Evolutionary conservation across 2,113 vertebrate genomes (phyloP), one percentile per base, ranked within the genome.

Genomic region (Parotia lawesii): DNA sequence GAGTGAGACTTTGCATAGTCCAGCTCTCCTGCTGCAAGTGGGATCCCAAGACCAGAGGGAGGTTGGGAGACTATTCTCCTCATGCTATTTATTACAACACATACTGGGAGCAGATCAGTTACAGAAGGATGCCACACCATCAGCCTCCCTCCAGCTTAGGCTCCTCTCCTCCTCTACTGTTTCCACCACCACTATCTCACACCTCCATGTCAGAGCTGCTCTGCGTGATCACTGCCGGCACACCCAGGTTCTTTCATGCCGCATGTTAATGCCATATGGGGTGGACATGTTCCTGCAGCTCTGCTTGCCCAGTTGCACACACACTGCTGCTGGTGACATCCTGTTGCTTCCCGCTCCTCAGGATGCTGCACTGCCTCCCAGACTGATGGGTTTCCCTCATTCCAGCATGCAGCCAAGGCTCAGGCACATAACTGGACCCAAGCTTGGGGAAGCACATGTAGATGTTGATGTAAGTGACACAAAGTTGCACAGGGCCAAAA

Each of bases 201-300:
- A 38, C 15, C 29, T 73, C 83, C 64, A 17, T 27, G 35, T 17
- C 50, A 61, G 22, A 50, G 79, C 35, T 79, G 87, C 47, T 85
- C 61, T 29, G 3, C 0, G 0, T 3, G 13, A 80, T 56, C 33
- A 0, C 61, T 87, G 69, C 77, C 0, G 5, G 44, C 77, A 51
- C 65, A 44, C 37, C 78, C 70, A 33, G 57, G 23, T 56, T 62
- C 51, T 65, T 57, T 18, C 7, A 19, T 44, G 28, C 80, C 65
- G 27, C 45, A 18, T 70, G n/a, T 20, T n/a, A 40, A 24, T 65
- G 33, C 65, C 13, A 1, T 15, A 14, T 12, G 42, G 38, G 31
- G 24, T 56, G 31, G 48, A 66, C 1, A 2, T 33, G 65, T 85
- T 81, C 56, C 53, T 24, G 6, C 77, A 58, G 47, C 62, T 85